Evolutionary conservation across 2,888 invertebrate genomes (phyloP), one percentile per base, ranked within the genome.

Genomic region (Bembecia ichneumoniformis): DNA sequence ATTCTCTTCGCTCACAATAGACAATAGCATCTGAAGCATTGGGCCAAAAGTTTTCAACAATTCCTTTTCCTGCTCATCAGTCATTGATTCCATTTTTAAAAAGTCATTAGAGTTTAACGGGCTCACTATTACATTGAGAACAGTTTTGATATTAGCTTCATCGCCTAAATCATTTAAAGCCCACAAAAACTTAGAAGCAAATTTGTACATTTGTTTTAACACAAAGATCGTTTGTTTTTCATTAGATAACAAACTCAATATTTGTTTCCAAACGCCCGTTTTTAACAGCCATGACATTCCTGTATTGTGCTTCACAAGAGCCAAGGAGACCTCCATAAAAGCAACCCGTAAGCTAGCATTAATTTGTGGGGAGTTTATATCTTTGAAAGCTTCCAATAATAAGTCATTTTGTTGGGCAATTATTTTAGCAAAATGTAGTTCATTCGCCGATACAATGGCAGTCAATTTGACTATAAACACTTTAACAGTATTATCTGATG

Each of bases 151-250:
- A 36, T 90, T 82, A 11, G 71, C 64, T 45, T 71, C 69, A 58
- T 90, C 88, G 36, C 62, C 68, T 3, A 88, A 74, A 47, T 88
- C 84, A 15, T 87, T 81, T 1, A 89, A 71, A 66, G 87, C 89
- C 75, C 89, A 89, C 0, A 92, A 62, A 49, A 93, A 84, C 52
- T 83, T 82, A 14, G 89, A 87, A 14, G 93, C 77, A 59, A 94
- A 91, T 51, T 89, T 87, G 49, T 91, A 90, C 5, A 91, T 90
- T 65, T 92, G 91, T 40, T 91, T 87, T 0, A 91, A 88, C 9
- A 94, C 90, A 64, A 94, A 94, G 43, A 94, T 81, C 0, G 94
- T 94, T 53, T 91, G 90, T 68, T 90, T 91, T 49, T 89, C 82
- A 58, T 91, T 89, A 52, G 20, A 46, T 90, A 91, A n/a, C 47